phyloP scores from a whole-genome alignment of 2,888 invertebrate species.

The Ashinkailepas kermadecensis region DNA sequence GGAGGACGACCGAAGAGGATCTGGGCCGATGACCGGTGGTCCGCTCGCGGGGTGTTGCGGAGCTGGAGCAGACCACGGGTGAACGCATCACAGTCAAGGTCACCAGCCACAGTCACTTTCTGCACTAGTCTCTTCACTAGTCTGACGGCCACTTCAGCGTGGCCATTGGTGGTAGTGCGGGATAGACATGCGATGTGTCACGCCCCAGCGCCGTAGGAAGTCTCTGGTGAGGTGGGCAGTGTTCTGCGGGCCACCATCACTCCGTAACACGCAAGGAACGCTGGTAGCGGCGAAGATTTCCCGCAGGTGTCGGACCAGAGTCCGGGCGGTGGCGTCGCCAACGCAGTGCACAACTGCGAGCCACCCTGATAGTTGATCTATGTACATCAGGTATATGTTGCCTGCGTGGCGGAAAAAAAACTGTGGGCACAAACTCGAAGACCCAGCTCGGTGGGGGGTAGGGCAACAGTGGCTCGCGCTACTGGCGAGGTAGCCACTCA shows the following conservation, averaged over 20 bases:
- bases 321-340: neutral
- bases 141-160: neutral
- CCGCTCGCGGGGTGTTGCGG: constrained; percentile 21
- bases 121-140: neutral
- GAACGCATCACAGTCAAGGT: constrained; percentile 24
- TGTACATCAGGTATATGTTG: too few species aligned
- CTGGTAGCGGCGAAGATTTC: too few species aligned
- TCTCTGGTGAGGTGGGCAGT: too few species aligned
- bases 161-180: neutral
- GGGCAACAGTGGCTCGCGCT: too few species aligned
- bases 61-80: constrained; percentile 25
- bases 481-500: neutral
- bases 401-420: neutral
- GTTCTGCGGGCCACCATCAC: too few species aligned
- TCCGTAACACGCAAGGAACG: too few species aligned
- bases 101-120: neutral
- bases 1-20: constrained; percentile 1
- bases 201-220: too few species aligned
- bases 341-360: neutral
- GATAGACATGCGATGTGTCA: too few species aligned
- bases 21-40: neutral
- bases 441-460: too few species aligned
- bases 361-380: neutral
- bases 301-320: neutral
- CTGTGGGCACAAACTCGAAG: too few species aligned